Evolutionary conservation across 2,113 vertebrate species (phyloP).

Genomic region (Oncorhynchus tshawytscha): DNA sequence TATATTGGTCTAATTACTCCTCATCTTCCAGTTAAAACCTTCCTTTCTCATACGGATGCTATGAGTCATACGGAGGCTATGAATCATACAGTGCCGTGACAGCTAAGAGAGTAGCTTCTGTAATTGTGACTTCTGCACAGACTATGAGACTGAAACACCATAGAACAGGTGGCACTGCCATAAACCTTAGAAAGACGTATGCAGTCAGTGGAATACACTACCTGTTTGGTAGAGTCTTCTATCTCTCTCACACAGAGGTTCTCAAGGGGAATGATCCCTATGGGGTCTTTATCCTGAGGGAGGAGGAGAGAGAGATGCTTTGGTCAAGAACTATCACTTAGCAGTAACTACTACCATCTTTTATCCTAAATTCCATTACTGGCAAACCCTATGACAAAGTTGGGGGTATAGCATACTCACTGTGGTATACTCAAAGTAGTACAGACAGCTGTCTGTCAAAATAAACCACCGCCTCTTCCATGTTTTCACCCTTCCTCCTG

Average conservation of each 20-base stretch:
- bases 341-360: not conserved
- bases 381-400: not conserved
- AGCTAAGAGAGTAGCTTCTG: not conserved
- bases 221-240: conserved; percentile 83
- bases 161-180: no score
- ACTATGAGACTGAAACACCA: not conserved
- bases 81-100: conserved; percentile 19
- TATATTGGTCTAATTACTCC: not conserved
- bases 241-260: conserved; percentile 83
- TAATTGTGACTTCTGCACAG: not conserved
- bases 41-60: not conserved
- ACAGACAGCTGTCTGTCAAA: conserved; percentile 77
- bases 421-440: conserved; percentile 75
- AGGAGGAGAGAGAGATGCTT: not conserved
- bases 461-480: conserved; percentile 82
- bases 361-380: not conserved
- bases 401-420: conserved; percentile 43
- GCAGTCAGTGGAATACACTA: conserved; percentile 37
- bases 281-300: conserved; percentile 89
- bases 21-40: not conserved
- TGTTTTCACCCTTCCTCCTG: conserved; percentile 75
- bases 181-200: no score
- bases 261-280: conserved; percentile 93
- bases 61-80: conserved; percentile 18
- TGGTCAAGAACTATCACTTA: not conserved